Base-by-base conservation (phyloP, 2,113 vertebrate species). In the Podocnemis expansa region DNA sequence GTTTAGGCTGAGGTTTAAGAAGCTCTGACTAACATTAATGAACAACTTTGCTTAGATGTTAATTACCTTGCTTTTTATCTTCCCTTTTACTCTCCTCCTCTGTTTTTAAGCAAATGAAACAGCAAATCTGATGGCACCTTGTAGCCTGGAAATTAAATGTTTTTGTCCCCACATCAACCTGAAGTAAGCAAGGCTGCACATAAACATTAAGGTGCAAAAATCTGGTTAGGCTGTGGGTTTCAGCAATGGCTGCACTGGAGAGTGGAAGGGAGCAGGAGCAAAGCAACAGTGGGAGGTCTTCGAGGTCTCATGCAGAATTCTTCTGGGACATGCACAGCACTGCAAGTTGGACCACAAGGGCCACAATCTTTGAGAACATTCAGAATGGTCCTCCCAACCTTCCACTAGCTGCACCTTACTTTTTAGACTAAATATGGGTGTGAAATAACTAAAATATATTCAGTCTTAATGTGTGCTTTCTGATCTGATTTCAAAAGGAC, bases 391-490 rank as follows among this genome's bases (percentile, higher is more conserved):
- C 31, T n/a, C 60, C 60, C 4, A 29, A n/a, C 58, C 7, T 0
- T 75, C 7, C 56, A 17, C 43, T 51, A 49, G 38, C 96, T 94
- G 93, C 34, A 25, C 85, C 93, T 76, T n/a, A 19, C 27, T 87
- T 63, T 70, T 94, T 89, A 93, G 83, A 86, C 51, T 90, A 82
- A 94, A 90, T 87, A 89, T 34, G 70, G 70, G 94, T 86, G 45
- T 93, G 78, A 96, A 95, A 94, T 91, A 85, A 43, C 80, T 76
- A 47, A 93, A 95, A 91, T 63, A 56, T 91, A 84, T 91, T 95
- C 79, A 73, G 63, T 89, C 91, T 94, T 75, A 93, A 88, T 91
- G 76, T 78, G 84, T 63, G 84, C 92, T 93, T 89, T 29, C 81
- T 91, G 84, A 94, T 29, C 81, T 91, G 84, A 94, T 93, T 94